Conservation (phyloP, 2,113 vertebrate species). For the Buteo buteo region DNA sequence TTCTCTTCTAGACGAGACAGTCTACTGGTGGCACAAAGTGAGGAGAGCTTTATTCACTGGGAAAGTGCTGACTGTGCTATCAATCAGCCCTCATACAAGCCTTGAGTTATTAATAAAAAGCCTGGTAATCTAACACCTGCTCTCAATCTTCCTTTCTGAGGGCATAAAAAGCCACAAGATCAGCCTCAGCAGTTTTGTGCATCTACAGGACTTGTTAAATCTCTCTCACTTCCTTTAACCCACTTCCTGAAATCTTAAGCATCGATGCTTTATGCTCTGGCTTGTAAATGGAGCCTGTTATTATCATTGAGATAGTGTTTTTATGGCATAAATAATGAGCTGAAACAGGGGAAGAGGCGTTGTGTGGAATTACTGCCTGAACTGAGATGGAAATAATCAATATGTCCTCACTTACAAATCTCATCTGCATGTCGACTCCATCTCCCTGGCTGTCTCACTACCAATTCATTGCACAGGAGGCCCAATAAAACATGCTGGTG, state of each 20-base stretch:
- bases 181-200: conserved; percentile 63
- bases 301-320: conserved; percentile 79
- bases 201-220: conserved; percentile 72
- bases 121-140: conserved; percentile 33
- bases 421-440: conserved; percentile 81
- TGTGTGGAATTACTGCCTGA: conserved; percentile 77
- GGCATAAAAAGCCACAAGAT: conserved; percentile 63
- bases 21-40: neutral
- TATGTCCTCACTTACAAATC: conserved; percentile 80
- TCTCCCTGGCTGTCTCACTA: conserved; percentile 71
- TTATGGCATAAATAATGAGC: conserved; percentile 82
- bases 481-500: conserved; percentile 74
- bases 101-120: conserved; percentile 63
- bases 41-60: neutral
- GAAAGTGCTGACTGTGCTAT: conserved; percentile 47
- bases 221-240: conserved; percentile 59
- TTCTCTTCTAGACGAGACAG: neutral
- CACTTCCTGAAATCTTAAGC: conserved; percentile 71
- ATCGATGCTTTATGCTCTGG: conserved; percentile 71
- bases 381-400: conserved; percentile 80
- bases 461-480: conserved; percentile 76
- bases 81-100: conserved; percentile 39
- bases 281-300: conserved; percentile 80
- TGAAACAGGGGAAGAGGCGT: conserved; percentile 71
- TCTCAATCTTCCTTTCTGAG: conserved; percentile 48